Evolutionary conservation across 2,888 invertebrate genomes (phyloP).

Genomic region (Augiades crinisus): DNA sequence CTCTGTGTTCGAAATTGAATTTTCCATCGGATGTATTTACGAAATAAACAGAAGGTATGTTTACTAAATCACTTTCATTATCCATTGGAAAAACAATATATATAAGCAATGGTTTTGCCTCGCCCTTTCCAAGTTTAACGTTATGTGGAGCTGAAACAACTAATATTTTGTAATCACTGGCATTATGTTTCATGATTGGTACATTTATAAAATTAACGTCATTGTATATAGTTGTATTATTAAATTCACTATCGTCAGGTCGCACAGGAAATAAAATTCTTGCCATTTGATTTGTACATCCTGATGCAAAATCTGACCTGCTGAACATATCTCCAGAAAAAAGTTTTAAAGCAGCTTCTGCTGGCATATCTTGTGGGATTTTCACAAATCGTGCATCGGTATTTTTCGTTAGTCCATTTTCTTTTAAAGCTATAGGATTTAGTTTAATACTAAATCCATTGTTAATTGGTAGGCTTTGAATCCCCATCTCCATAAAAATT

Average conservation of each 20-base stretch:
- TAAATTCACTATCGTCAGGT: conserved; percentile 18
- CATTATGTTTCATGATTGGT: conserved; percentile 52
- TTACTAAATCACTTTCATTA: conserved; percentile 35
- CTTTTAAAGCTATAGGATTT: conserved; percentile 45
- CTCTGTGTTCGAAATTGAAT: conserved; percentile 35
- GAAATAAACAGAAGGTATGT: conserved; percentile 60
- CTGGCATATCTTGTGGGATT: conserved; percentile 45
- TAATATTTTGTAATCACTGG: conserved; percentile 56
- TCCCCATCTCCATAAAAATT: neutral
- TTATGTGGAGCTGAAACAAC: conserved; percentile 61
- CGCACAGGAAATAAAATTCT: conserved; percentile 44
- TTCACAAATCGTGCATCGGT: conserved; percentile 49
- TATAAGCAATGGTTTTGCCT: conserved; percentile 46
- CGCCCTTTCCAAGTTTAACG: conserved; percentile 43
- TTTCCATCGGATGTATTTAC: conserved; percentile 42
- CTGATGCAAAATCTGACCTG: conserved; percentile 37
- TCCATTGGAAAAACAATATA: conserved; percentile 62
- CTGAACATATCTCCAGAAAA: conserved; percentile 39
- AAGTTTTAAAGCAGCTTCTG: conserved; percentile 32
- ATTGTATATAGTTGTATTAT: conserved; percentile 25
- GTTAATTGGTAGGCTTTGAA: conserved; percentile 47
- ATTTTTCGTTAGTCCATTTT: conserved; percentile 41
- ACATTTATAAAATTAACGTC: conserved; percentile 46
- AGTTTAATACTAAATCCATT: conserved; percentile 55
- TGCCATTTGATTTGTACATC: conserved; percentile 52